Conservation (phyloP, 2,797 vertebrate genomes). For the Spheniscus humboldti region DNA sequence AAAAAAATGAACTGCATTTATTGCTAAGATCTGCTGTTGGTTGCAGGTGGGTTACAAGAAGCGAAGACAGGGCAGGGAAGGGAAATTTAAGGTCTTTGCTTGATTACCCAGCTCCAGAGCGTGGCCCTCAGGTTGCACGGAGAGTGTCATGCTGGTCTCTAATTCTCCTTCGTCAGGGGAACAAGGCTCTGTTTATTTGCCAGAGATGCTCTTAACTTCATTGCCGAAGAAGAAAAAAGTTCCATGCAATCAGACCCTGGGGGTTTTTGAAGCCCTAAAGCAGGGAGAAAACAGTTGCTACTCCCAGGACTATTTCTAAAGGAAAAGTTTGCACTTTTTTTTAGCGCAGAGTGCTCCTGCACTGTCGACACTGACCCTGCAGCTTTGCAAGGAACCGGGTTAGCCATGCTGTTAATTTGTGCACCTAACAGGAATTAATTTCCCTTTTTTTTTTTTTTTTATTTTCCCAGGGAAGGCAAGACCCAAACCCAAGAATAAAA, state of each 20-base stretch:
- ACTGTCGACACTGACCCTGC: neutral
- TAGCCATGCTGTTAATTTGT: neutral
- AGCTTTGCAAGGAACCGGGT: neutral
- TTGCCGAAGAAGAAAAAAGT: no score
- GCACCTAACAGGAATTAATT: neutral
- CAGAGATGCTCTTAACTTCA: neutral
- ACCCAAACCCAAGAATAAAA: neutral
- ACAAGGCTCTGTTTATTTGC: neutral
- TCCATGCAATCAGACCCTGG: accelerated
- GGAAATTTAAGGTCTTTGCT: neutral
- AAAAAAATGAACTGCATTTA: accelerated
- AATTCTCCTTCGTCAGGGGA: neutral
- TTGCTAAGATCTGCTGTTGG: neutral
- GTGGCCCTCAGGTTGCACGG: neutral
- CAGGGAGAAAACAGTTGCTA: neutral
- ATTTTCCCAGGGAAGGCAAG: neutral
- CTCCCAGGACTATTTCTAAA: neutral
- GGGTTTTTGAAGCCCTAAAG: neutral
- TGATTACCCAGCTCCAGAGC: neutral
- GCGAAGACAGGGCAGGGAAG: no score
- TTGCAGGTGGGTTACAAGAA: neutral
- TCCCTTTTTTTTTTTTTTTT: neutral
- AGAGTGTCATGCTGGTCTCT: accelerated
- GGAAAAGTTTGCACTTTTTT: neutral
- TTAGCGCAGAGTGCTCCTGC: neutral